phyloP scores from a whole-genome alignment of 2,888 invertebrate genomes.

The Ptilodon capucinus region DNA sequence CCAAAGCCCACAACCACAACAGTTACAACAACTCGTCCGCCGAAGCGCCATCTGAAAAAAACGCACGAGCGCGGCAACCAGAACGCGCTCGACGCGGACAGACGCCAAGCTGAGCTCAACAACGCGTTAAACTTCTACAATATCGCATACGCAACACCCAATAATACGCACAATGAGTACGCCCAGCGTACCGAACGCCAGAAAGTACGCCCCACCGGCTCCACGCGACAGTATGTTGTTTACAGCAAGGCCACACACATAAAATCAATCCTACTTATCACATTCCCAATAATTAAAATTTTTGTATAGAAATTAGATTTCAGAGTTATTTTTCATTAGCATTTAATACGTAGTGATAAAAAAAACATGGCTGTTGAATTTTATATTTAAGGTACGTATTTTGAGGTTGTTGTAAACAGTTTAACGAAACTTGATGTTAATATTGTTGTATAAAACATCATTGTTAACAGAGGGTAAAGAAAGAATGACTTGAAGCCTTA shows the following conservation, averaged over 20 bases:
- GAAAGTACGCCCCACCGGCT: constrained; percentile 72
- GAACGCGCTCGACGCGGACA: constrained; percentile 65
- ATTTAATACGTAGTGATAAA: constrained; percentile 65
- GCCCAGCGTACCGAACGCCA: constrained; percentile 69
- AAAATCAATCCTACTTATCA: constrained; percentile 20
- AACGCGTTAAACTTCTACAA: constrained; percentile 68
- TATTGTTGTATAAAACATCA: constrained; percentile 53
- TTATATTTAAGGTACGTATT: constrained; percentile 65
- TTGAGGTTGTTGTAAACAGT: constrained; percentile 69
- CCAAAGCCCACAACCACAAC: constrained; percentile 54
- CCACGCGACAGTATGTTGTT: constrained; percentile 61
- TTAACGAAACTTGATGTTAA: constrained; percentile 59
- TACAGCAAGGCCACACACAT: constrained; percentile 46
- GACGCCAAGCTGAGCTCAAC: constrained; percentile 61
- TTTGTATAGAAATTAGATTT: constrained; percentile 45
- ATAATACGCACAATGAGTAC: constrained; percentile 65
- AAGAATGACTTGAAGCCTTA: constrained; percentile 53
- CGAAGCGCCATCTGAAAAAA: constrained; percentile 70
- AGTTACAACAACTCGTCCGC: constrained; percentile 57
- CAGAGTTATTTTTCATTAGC: constrained; percentile 34
- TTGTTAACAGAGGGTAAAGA: constrained; percentile 31
- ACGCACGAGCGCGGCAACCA: constrained; percentile 62
- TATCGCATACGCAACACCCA: constrained; percentile 50
- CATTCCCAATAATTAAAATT: constrained; percentile 30
- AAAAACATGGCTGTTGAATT: constrained; percentile 79